Conservation (phyloP, 2,113 vertebrate species). For the Anhinga anhinga region DNA sequence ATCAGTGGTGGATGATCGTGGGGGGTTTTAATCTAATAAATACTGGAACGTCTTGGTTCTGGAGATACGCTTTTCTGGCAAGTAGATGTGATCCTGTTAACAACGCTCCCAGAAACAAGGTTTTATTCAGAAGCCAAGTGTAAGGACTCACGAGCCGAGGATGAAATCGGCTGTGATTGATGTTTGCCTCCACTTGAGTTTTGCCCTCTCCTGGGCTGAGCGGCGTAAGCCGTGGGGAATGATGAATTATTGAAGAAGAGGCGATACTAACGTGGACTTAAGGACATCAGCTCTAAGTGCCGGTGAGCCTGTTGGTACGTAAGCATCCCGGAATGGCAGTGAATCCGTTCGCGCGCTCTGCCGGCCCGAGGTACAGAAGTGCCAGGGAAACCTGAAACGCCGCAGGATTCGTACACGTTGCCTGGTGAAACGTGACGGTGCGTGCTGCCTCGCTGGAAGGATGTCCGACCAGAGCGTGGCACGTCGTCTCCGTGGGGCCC, state of each 20-base stretch:
- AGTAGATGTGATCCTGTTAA: neutral
- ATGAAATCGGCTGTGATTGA: neutral
- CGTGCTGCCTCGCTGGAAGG: neutral
- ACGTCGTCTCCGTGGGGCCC: rapidly evolving
- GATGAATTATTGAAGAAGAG: neutral
- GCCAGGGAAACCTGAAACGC: rapidly evolving
- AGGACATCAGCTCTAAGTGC: neutral
- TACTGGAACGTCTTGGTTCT: neutral
- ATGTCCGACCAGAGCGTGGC: neutral
- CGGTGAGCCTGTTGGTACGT: neutral
- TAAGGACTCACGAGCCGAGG: neutral
- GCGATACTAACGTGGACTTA: too few relatives aligned
- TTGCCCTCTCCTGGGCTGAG: neutral
- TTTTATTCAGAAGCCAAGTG: neutral
- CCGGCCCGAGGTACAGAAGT: rapidly evolving
- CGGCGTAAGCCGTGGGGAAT: neutral
- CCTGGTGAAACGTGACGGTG: rapidly evolving
- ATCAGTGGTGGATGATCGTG: neutral
- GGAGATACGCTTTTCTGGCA: neutral
- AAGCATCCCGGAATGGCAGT: rapidly evolving
- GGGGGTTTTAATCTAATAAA: neutral
- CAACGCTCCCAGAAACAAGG: neutral
- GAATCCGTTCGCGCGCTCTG: rapidly evolving
- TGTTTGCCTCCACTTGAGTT: neutral
- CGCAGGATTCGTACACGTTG: rapidly evolving